Conservation (phyloP, 2,888 invertebrate species). For the Cartodere bifasciata region DNA sequence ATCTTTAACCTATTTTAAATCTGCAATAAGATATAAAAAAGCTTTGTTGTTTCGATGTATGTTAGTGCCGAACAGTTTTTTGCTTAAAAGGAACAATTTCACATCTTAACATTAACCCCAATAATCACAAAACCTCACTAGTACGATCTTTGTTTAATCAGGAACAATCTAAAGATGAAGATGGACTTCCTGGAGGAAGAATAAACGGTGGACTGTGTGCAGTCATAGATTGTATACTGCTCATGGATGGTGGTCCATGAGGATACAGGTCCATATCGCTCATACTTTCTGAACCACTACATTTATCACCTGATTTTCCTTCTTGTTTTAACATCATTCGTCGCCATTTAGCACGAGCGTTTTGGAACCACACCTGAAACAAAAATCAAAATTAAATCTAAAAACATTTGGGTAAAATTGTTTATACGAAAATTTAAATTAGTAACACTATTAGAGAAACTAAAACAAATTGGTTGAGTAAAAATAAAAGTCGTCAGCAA, state of each 20-base stretch:
- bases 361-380: conserved; percentile 89
- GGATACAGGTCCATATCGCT: conserved; percentile 49
- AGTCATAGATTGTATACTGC: conserved; percentile 49
- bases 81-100: too few species aligned
- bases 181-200: conserved; percentile 55
- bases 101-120: too few species aligned
- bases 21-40: too few species aligned
- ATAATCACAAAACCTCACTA: too few species aligned
- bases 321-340: conserved; percentile 76
- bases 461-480: not conserved
- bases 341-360: conserved; percentile 87
- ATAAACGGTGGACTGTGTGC: conserved; percentile 61
- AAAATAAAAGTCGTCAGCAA: too few species aligned
- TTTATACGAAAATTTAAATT: not conserved
- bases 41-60: too few species aligned
- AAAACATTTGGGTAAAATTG: conserved; percentile 4
- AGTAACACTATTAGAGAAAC: conserved; percentile 2
- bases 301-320: conserved; percentile 57
- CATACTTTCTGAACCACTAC: conserved; percentile 49
- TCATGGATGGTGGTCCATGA: conserved; percentile 43
- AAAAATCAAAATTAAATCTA: conserved; percentile 29
- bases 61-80: too few species aligned
- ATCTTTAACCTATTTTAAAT: too few species aligned
- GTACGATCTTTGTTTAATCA: too few species aligned
- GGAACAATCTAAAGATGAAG: conserved; percentile 61